These are phyloP conservation scores for Melanotaenia maccullochi DNA, from an alignment of 2,797 vertebrate species.

Conservation along the genomic window DNA sequence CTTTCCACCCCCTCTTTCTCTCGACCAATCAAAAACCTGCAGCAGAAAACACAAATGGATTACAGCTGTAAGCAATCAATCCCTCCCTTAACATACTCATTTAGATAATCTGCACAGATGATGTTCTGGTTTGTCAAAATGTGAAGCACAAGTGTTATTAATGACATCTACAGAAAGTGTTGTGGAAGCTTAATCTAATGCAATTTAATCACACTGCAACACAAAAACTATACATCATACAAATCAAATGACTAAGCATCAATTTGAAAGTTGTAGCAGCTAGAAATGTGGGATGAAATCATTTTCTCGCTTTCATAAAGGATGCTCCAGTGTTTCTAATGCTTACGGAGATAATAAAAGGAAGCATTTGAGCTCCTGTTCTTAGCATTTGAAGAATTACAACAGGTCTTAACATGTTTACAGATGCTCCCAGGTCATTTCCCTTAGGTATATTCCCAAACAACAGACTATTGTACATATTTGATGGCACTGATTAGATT, in stretches of 20 bases:
- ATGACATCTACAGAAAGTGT: neutral
- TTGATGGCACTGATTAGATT: too few species aligned
- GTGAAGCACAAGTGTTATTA: neutral
- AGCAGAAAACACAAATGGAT: slow-evolving; percentile 14
- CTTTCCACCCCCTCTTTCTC: slow-evolving; percentile 91
- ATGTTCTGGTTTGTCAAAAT: neutral
- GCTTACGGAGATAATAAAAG: neutral
- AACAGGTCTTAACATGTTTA: neutral
- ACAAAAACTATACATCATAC: neutral
- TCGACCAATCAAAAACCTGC: slow-evolving; percentile 92
- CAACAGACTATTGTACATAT: neutral
- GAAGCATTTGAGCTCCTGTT: neutral
- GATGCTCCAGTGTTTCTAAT: neutral
- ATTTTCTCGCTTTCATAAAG: neutral
- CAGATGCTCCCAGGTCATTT: neutral
- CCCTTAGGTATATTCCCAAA: neutral
- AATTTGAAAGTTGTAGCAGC: neutral
- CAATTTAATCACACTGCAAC: neutral
- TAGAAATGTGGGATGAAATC: neutral
- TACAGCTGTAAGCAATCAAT: slow-evolving; percentile 11
- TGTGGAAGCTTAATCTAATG: neutral
- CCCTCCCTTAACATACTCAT: too few species aligned
- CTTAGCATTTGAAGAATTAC: neutral
- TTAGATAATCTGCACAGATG: neutral
- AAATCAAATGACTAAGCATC: neutral